Percentiles rank a stretch among this genome's conserved stretches.
These are phyloP conservation scores for Polypterus bichir DNA, from an alignment of 2,113 vertebrate genomes.

Conservation along the genomic window DNA sequence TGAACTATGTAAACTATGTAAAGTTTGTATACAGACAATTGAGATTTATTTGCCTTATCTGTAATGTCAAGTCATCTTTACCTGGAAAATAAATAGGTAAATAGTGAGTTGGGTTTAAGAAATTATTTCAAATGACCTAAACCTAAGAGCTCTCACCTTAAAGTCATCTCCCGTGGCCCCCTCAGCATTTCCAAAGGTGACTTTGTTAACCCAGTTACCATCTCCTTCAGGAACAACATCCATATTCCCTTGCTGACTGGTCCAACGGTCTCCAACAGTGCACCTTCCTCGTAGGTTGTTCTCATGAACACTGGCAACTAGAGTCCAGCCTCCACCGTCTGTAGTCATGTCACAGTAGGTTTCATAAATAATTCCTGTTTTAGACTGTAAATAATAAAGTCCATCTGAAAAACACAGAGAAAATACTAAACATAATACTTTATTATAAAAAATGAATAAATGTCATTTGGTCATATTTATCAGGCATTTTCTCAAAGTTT, in stretches of 20 bases:
- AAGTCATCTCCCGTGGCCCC: slow-evolving; percentile 38
- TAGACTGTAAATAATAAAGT: slow-evolving; percentile 16
- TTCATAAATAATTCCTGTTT: slow-evolving; percentile 25
- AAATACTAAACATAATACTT: background rate
- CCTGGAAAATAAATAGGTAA: too few relatives aligned
- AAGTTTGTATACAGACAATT: too few relatives aligned
- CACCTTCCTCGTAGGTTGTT: slow-evolving; percentile 39
- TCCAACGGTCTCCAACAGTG: slow-evolving; percentile 32
- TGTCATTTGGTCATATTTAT: too few relatives aligned
- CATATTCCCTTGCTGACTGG: slow-evolving; percentile 38
- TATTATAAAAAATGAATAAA: too few relatives aligned
- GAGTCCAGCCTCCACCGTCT: slow-evolving; percentile 37
- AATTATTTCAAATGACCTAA: too few relatives aligned
- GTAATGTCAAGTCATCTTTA: too few relatives aligned
- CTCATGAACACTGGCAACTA: slow-evolving; percentile 45
- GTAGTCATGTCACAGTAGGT: slow-evolving; percentile 51
- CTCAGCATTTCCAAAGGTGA: slow-evolving; percentile 35
- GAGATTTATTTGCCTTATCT: too few relatives aligned
- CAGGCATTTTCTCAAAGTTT: too few relatives aligned
- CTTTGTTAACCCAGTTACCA: slow-evolving; percentile 34
- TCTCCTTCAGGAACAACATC: slow-evolving; percentile 28
- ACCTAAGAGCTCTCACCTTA: slow-evolving; percentile 26
- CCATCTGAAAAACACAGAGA: slow-evolving; percentile 22
- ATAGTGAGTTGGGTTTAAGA: too few relatives aligned
- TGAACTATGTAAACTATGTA: too few relatives aligned